These are phyloP conservation scores for Crotalus horridus DNA, from an alignment of 2,113 vertebrate genomes.

Conservation along the genomic window DNA sequence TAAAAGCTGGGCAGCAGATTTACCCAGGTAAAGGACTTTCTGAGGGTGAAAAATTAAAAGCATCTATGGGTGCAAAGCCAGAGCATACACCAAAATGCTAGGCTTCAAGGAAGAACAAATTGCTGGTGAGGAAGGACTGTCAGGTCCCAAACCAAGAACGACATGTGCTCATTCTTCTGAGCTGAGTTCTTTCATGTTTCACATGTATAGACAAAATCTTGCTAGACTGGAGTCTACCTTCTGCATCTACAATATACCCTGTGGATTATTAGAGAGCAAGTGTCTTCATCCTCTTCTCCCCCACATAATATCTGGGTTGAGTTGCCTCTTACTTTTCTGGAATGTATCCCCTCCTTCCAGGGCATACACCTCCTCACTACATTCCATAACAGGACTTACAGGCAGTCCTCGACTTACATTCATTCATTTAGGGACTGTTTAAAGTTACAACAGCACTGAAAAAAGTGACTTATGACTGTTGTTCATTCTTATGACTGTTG, in stretches of 20 bases:
- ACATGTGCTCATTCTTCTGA: not conserved
- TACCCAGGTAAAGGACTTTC: not conserved
- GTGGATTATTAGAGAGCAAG: not conserved
- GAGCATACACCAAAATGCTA: not conserved
- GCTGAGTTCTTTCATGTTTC: not conserved
- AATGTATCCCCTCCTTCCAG: not conserved
- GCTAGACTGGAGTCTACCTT: not conserved
- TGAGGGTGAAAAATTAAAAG: not conserved
- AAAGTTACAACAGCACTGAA: no score
- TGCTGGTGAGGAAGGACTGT: not conserved
- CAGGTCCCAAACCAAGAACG: not conserved
- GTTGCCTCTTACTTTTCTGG: not conserved
- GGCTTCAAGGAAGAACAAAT: not conserved
- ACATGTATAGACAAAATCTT: not conserved
- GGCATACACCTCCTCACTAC: not conserved
- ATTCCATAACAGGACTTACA: no score
- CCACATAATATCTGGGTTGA: not conserved
- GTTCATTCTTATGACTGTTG: no score
- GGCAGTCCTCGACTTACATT: no score
- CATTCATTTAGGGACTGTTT: no score
- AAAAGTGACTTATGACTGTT: no score
- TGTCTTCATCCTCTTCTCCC: not conserved
- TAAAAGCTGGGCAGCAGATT: not conserved
- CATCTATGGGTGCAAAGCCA: not conserved
- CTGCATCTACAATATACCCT: not conserved